Conservation (phyloP, 2,797 vertebrate species). For the Silurus aristotelis region DNA sequence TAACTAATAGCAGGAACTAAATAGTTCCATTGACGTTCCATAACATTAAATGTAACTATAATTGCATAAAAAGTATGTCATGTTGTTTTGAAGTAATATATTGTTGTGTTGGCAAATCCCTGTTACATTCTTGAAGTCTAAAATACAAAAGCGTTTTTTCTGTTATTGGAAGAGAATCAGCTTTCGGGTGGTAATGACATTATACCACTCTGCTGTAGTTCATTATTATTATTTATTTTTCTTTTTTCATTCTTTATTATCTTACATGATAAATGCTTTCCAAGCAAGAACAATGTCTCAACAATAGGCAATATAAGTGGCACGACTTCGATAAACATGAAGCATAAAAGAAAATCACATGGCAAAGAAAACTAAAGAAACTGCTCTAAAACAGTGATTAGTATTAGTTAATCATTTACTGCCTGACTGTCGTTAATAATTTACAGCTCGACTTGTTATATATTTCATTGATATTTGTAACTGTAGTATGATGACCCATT, state of each 20-base stretch:
- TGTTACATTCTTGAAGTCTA: background rate
- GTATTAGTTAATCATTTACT: background rate
- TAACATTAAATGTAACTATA: background rate
- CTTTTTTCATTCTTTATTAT: background rate
- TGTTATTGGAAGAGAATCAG: background rate
- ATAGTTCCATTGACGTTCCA: background rate
- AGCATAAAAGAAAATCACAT: background rate
- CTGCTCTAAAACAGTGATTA: background rate
- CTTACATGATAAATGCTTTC: background rate
- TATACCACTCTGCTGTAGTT: background rate
- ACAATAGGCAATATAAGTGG: background rate
- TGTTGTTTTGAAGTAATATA: background rate
- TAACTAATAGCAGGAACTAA: background rate
- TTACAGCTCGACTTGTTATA: background rate
- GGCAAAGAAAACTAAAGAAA: background rate
- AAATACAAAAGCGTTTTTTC: background rate
- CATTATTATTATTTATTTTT: too few relatives aligned
- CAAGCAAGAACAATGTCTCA: background rate
- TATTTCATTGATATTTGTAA: background rate
- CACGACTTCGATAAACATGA: background rate
- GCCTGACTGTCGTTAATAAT: background rate
- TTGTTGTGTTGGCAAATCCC: background rate
- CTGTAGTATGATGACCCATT: constrained; percentile 1
- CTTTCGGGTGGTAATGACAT: background rate
- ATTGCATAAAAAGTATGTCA: background rate